These are phyloP conservation scores for Orchesellides sinensis DNA, from an alignment of 2,888 invertebrate species.

Conservation along the genomic window DNA sequence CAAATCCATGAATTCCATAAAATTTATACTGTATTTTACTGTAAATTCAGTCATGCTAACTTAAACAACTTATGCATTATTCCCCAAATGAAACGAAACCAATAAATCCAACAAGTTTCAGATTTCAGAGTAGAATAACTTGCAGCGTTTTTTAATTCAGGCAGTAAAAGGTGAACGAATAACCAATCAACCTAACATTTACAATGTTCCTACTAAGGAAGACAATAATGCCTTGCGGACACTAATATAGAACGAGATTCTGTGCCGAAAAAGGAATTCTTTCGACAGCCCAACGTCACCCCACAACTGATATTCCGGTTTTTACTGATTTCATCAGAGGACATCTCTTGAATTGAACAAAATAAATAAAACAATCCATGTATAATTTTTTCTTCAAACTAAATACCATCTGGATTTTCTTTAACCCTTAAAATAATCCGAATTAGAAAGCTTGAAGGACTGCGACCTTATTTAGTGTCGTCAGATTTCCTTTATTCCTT, in stretches of 20 bases:
- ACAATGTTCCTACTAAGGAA: neutral
- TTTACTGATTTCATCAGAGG: neutral
- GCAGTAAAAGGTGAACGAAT: too few species aligned
- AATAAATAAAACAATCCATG: neutral
- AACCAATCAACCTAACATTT: slow-evolving; percentile 11
- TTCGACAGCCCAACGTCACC: slow-evolving; percentile 23
- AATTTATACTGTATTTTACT: too few species aligned
- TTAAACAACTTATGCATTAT: too few species aligned
- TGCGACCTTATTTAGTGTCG: slow-evolving; percentile 15
- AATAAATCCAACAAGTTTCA: too few species aligned
- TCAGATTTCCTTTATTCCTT: slow-evolving; percentile 5
- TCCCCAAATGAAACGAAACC: neutral
- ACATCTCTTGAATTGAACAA: neutral
- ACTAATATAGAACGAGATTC: slow-evolving; percentile 49
- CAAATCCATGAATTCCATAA: too few species aligned
- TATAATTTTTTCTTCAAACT: neutral
- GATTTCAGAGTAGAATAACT: too few species aligned
- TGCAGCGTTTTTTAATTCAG: too few species aligned
- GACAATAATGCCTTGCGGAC: slow-evolving; percentile 39
- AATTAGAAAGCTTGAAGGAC: slow-evolving; percentile 38
- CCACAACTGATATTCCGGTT: slow-evolving; percentile 46
- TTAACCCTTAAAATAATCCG: slow-evolving; percentile 19
- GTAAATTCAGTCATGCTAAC: too few species aligned
- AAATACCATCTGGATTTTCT: neutral
- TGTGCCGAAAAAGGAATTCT: slow-evolving; percentile 55